Evolutionary conservation across 2,888 invertebrate genomes (phyloP).

Genomic region (Eupeodes latifasciatus): DNA sequence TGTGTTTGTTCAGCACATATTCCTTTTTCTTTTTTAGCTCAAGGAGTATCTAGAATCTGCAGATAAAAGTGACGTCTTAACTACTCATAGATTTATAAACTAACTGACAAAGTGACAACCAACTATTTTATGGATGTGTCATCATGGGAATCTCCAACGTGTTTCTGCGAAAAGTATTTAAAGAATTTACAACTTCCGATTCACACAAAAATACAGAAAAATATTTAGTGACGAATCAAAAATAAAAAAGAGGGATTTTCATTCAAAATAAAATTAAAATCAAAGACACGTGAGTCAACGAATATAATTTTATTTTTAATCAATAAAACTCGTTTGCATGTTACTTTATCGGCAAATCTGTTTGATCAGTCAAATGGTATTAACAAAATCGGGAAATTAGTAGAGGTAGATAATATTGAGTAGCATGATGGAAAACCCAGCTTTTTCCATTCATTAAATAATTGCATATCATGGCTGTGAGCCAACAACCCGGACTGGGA

Average conservation of each 20-base stretch:
- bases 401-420: too few relatives aligned
- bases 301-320: neutral
- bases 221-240: conserved; percentile 3
- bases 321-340: neutral
- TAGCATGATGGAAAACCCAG: too few relatives aligned
- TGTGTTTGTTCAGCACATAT: neutral
- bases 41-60: neutral
- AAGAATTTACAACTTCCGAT: conserved; percentile 32
- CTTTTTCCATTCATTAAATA: too few relatives aligned
- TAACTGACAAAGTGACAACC: neutral
- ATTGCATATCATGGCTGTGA: too few relatives aligned
- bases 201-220: neutral
- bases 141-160: conserved; percentile 17
- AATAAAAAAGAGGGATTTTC: neutral
- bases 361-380: neutral
- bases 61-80: conserved; percentile 2
- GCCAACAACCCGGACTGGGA: too few relatives aligned
- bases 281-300: conserved; percentile 9
- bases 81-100: too few relatives aligned
- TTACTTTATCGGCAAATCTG: conserved; percentile 4
- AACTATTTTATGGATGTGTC: conserved; percentile 5
- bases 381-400: neutral
- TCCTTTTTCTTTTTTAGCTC: neutral
- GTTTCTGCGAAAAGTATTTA: conserved; percentile 12
- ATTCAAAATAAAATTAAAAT: neutral